A percentile compares a stretch with the other conserved stretches of the same genome.
These are phyloP conservation scores for Caloenas nicobarica DNA, from an alignment of 2,113 vertebrate species.

Conservation along the genomic window DNA sequence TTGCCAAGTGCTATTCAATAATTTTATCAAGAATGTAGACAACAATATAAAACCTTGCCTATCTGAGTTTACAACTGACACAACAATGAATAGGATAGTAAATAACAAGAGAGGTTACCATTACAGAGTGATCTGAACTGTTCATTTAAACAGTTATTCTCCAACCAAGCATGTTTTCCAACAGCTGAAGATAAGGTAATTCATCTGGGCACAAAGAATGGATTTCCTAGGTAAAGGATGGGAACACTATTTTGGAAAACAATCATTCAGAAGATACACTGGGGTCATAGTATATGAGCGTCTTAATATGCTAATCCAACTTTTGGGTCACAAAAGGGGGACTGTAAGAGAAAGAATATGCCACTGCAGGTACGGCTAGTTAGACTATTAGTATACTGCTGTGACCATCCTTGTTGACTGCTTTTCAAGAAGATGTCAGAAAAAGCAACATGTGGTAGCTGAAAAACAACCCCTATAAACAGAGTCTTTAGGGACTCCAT, in stretches of 20 bases:
- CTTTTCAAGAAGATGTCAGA: neutral
- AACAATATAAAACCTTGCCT: neutral
- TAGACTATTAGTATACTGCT: neutral
- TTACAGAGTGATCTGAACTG: neutral
- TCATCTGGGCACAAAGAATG: neutral
- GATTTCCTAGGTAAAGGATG: neutral
- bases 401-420: neutral
- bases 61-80: neutral
- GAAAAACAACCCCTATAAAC: neutral
- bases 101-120: neutral
- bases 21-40: neutral
- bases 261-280: neutral
- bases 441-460: neutral
- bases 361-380: neutral
- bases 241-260: neutral
- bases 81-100: neutral
- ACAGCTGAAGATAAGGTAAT: neutral
- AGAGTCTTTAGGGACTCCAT: neutral
- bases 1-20: neutral
- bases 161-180: neutral
- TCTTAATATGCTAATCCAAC: neutral
- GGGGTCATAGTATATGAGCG: neutral
- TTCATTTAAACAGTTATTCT: neutral
- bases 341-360: neutral
- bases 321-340: neutral